A percentile compares a stretch with the other conserved stretches of the same genome.
phyloP scores from a whole-genome alignment of 2,797 vertebrate genomes.

The Tadarida brasiliensis region DNA sequence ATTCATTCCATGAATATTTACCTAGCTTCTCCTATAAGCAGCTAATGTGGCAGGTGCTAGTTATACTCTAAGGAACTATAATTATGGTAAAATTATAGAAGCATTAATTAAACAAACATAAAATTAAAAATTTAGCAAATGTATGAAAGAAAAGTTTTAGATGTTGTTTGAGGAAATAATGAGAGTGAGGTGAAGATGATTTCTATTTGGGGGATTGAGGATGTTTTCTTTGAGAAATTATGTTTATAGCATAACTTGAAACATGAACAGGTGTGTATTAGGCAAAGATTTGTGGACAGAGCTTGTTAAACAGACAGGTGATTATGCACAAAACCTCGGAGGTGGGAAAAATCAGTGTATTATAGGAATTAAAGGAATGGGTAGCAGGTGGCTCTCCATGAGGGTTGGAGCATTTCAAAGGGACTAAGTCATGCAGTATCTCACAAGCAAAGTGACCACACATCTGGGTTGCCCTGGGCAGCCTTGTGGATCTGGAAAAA shows the following conservation, averaged over 20 bases:
- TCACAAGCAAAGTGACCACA: background rate
- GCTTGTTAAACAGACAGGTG: background rate
- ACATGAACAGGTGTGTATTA: background rate
- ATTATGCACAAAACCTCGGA: background rate
- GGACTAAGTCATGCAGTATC: background rate
- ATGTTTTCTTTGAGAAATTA: background rate
- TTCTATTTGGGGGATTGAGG: background rate
- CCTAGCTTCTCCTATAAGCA: background rate
- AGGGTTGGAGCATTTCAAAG: background rate
- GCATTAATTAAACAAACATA: background rate
- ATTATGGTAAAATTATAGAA: background rate
- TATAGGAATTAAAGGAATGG: background rate
- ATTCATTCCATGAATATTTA: background rate
- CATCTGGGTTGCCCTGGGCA: background rate
- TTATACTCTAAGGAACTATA: background rate
- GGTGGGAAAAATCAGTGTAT: background rate
- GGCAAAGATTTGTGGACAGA: background rate
- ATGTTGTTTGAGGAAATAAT: background rate
- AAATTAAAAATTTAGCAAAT: background rate
- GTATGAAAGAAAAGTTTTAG: background rate
- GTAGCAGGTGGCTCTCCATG: background rate
- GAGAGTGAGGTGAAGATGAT: background rate
- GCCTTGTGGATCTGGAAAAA: background rate
- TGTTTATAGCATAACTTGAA: constrained; percentile 8
- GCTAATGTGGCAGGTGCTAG: background rate